Percentiles rank a stretch among this genome's conserved stretches.
Evolutionary conservation across 37 sponge, comb jelly and placozoan genomes (phyloP).

Genomic region (Beroe forskalii): DNA sequence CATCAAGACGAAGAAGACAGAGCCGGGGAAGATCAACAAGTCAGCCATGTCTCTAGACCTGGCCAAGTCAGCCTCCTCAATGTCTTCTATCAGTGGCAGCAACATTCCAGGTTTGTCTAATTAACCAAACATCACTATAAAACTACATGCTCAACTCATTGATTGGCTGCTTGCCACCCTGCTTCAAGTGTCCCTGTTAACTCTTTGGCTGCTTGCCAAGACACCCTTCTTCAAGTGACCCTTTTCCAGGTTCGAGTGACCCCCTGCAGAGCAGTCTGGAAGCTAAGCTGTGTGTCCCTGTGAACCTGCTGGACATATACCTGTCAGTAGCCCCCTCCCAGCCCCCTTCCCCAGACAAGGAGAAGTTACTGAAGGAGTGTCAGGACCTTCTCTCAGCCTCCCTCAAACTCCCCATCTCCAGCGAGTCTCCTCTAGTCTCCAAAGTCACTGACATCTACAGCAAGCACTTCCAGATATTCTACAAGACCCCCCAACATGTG

Average conservation of each 20-base stretch:
- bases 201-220: too few species aligned
- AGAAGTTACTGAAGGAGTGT: conserved; percentile 37
- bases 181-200: too few species aligned
- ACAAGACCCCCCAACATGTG: conserved; percentile 56
- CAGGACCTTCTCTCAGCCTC: conserved; percentile 29
- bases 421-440: not conserved
- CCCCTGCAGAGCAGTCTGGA: conserved; percentile 4
- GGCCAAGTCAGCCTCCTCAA: not conserved
- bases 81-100: not conserved
- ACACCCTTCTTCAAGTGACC: too few species aligned
- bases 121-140: too few species aligned
- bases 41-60: conserved; percentile 31
- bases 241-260: not conserved
- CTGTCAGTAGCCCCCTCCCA: not conserved
- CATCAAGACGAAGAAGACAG: conserved; percentile 49
- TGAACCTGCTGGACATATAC: conserved; percentile 33
- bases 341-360: not conserved
- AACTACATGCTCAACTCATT: too few species aligned
- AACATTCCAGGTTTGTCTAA: not conserved
- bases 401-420: not conserved
- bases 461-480: conserved; percentile 16
- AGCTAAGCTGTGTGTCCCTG: conserved; percentile 4
- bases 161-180: too few species aligned
- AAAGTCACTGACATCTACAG: conserved; percentile 17
- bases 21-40: conserved; percentile 40